Conservation (phyloP, 2,888 invertebrate genomes). For the Copidosoma aretas region DNA sequence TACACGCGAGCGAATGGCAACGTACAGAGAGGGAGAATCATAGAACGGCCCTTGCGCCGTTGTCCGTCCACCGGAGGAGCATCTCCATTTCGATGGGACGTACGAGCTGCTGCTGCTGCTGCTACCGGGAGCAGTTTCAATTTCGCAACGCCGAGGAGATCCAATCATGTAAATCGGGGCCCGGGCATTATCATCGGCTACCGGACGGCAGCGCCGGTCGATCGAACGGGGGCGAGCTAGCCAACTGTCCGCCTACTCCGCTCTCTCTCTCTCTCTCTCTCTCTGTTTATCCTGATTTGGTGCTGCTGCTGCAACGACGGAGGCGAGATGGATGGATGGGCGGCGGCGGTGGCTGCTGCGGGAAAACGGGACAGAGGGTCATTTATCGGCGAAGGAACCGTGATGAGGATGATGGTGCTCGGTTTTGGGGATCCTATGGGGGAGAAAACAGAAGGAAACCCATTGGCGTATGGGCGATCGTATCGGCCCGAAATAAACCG, state of each 20-base stretch:
- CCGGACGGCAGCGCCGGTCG: constrained; percentile 47
- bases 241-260: neutral
- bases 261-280: constrained; percentile 23
- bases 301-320: neutral
- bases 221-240: constrained; percentile 55
- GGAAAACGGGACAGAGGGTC: too few species aligned
- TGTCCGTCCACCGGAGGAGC: too few species aligned
- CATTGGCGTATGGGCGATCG: too few species aligned
- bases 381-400: too few species aligned
- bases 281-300: neutral
- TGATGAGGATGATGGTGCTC: too few species aligned
- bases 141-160: constrained; percentile 61
- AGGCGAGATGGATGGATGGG: constrained; percentile 1
- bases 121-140: constrained; percentile 54
- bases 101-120: constrained; percentile 8
- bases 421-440: too few species aligned
- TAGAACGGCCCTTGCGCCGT: too few species aligned
- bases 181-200: constrained; percentile 57
- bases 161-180: constrained; percentile 62
- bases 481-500: too few species aligned
- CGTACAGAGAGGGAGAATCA: too few species aligned
- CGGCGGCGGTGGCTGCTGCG: too few species aligned
- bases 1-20: neutral
- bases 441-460: too few species aligned
- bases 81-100: neutral